Conservation (phyloP, 2,113 vertebrate genomes). For the Gambusia holbrooki region DNA sequence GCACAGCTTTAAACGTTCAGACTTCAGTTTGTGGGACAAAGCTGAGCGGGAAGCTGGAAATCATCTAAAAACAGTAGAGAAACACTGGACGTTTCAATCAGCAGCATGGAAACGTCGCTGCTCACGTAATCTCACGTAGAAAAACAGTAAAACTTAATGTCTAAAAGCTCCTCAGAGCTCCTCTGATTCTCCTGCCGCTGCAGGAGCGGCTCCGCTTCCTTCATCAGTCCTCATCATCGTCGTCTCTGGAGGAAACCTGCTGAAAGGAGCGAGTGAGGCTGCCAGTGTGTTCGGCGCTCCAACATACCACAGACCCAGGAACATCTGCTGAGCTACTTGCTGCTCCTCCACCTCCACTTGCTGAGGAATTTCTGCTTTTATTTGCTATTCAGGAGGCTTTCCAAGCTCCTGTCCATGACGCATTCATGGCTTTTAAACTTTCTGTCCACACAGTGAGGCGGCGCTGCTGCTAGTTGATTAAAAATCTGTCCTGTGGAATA, state of each 20-base stretch:
- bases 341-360: conserved; percentile 65
- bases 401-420: conserved; percentile 68
- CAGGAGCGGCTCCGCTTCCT: conserved; percentile 59
- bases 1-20: too few relatives aligned
- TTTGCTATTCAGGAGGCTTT: conserved; percentile 61
- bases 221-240: conserved; percentile 58
- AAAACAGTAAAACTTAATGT: too few relatives aligned
- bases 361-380: conserved; percentile 74
- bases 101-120: too few relatives aligned
- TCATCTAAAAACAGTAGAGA: too few relatives aligned
- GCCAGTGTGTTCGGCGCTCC: conserved; percentile 57
- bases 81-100: too few relatives aligned
- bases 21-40: too few relatives aligned
- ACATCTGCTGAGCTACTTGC: conserved; percentile 80
- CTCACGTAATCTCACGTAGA: too few relatives aligned
- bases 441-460: conserved; percentile 60
- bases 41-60: too few relatives aligned
- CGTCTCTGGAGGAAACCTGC: conserved; percentile 64
- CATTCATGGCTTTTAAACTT: conserved; percentile 64
- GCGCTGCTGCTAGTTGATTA: conserved; percentile 48
- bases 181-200: conserved; percentile 36
- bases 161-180: background rate
- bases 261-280: conserved; percentile 64
- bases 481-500: conserved; percentile 52
- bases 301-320: conserved; percentile 64